Base-by-base conservation (phyloP, 2,113 vertebrate species). In the Electrona antarctica region DNA sequence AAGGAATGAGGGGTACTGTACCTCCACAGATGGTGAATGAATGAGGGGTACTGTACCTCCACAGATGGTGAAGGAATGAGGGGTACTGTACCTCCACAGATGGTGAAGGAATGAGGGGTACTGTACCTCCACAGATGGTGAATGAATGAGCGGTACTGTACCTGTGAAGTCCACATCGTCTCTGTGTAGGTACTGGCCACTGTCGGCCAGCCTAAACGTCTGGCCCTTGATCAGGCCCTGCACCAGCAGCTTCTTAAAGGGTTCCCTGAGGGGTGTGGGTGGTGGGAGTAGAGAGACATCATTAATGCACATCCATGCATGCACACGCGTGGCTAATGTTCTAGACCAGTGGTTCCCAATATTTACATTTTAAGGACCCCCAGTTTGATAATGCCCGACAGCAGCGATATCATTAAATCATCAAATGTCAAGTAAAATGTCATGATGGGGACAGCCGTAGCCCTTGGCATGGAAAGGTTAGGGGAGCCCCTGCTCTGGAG, bases 181-280 rank as follows among this genome's bases (percentile, higher is more conserved):
- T 80, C 87, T 95, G 87, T 84, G 94, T 33, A 98, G 79, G 85
- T 95, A 98, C 75, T 92, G 95, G 12, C 98, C 96, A 1, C 92
- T 94, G 71, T 93, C 91, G 1, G 92, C 67, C 8, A 94, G 85
- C 70, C 92, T 94, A 87, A 95, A 99, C 0, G 98, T 99, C 87
- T 93, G 96, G 80, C 95, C 97, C 89, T 99, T 99, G 89, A 98
- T 96, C 60, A 99, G 93, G 70, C 98, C 98, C 87, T 99, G 97
- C 13, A 97, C 95, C 79, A 99, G 91, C 70, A 99, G 95, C 78
- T 98, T 98, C 71, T 78, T 70, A 82, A 99, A 99, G 64, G 98
- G 98, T 74, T 99, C 98, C 88, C 98, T 99, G 73, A 55, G 21
- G 21, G 21, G 21, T 21, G 21, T 21, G 21, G 21, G 21, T 21